Evolutionary conservation across 1,140 invertebrate genomes (phyloP), one percentile per base, ranked within the genome.

Genomic region (Chironomus tepperi): DNA sequence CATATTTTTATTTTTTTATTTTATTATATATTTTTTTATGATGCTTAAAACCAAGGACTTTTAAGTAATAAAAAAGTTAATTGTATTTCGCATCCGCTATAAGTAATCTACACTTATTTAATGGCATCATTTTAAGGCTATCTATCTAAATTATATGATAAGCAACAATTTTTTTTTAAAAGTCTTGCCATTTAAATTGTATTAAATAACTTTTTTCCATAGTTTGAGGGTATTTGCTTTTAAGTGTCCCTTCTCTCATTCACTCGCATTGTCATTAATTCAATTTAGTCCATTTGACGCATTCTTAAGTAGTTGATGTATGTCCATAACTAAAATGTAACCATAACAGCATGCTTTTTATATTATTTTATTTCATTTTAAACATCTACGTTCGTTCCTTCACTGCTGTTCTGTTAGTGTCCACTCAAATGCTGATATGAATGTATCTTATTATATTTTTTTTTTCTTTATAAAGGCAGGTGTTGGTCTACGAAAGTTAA

Each of bases 401-500:
- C 24, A 34, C 24, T 34, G 24, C 24, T 34, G 24, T 34, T 34
- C 24, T 34, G 24, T 34, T 34, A 34, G 47, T 57, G 47, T 57
- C 47, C 47, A 57, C 47, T n/a, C 24, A 34, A 34, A 34, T 2
- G 24, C 24, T 34, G 24, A 34, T 34, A 34, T 34, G 24, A 34
- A 34, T 34, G 24, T 34, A 34, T 34, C 24, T 34, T 34, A 34
- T 34, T 34, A 34, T 34, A 34, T 34, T 34, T 34, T 34, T 5
- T 34, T 34, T 34, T 34, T 34, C 24, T 34, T 34, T 34, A 5
- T 34, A 34, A 34, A 19, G 65, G 65, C 65, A 70, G 65, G 65
- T 70, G 65, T 70, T 70, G 65, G 16, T 70, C 19, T 70, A 70
- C 65, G 65, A 18, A 70, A 70, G 9, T 18, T 9, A 70, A 70